These are phyloP conservation scores for Acropora tenuis DNA, from an alignment of 64 coral and sea anemone genomes.

Conservation along the genomic window DNA sequence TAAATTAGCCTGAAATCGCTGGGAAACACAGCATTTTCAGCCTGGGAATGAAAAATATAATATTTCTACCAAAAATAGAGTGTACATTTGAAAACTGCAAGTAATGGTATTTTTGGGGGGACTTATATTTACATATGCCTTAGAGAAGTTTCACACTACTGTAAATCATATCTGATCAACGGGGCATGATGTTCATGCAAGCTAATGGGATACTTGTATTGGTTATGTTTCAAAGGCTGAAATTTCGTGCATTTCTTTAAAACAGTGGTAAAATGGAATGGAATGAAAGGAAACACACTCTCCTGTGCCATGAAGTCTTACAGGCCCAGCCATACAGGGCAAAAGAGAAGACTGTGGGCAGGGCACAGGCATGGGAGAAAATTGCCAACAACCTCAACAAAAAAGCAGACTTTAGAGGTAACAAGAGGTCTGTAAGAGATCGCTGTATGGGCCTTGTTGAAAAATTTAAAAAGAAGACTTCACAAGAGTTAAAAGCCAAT, in stretches of 20 bases:
- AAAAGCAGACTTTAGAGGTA: constrained; percentile 34
- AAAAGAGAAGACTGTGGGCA: constrained; percentile 47
- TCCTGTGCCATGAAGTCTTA: constrained; percentile 40
- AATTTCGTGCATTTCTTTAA: constrained; percentile 22
- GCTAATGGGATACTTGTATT: background rate
- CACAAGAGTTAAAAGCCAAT: constrained; percentile 33
- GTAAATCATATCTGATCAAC: background rate
- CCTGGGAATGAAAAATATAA: no score
- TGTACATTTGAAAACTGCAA: no score
- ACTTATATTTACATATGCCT: no score
- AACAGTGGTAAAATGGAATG: constrained; percentile 62
- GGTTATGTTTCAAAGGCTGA: constrained; percentile 10
- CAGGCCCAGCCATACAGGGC: constrained; percentile 20
- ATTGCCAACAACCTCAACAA: constrained; percentile 56
- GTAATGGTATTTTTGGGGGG: no score
- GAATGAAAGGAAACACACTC: constrained; percentile 54
- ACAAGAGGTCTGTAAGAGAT: constrained; percentile 51
- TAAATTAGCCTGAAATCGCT: no score
- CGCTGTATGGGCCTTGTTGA: constrained; percentile 17
- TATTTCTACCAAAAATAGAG: no score
- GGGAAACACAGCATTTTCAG: no score
- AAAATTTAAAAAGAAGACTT: constrained; percentile 38
- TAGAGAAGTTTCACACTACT: no score
- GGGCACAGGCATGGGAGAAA: constrained; percentile 48
- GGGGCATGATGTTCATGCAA: background rate